Evolutionary conservation across 2,888 invertebrate genomes (phyloP).

Genomic region (Acanthoscelides obtectus): DNA sequence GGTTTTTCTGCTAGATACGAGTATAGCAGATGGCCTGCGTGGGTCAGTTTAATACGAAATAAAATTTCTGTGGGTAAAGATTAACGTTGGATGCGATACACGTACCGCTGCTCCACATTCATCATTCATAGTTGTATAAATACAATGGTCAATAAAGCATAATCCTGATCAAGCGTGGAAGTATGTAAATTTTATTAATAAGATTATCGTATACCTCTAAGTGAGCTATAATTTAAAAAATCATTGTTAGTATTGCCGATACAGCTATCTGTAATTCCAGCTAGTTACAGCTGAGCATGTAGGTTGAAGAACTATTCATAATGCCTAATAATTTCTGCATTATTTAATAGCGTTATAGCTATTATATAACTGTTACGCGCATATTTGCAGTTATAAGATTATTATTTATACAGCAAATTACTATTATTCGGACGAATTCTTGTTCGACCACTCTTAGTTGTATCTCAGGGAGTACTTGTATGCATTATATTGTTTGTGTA

Average conservation of each 20-base stretch:
- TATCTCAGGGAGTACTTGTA: background rate
- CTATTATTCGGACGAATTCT: background rate
- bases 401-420: background rate
- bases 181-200: background rate
- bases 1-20: too few species aligned
- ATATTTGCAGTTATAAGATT: constrained; percentile 1
- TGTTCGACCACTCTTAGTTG: background rate
- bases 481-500: too few species aligned
- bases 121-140: background rate
- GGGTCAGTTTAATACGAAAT: too few species aligned
- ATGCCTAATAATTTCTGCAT: background rate
- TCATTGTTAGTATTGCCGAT: background rate
- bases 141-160: background rate
- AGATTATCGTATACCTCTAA: background rate
- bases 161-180: background rate
- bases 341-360: background rate
- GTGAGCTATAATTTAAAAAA: background rate
- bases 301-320: constrained; percentile 1
- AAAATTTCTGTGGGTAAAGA: too few species aligned
- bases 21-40: too few species aligned
- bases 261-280: constrained; percentile 2
- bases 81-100: too few species aligned
- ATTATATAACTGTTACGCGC: constrained; percentile 2
- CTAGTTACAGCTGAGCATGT: background rate
- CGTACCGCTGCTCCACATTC: too few species aligned